A percentile compares a stretch with the other conserved stretches of the same genome.
Conservation (phyloP, 35 echinoderm and acorn worm genomes). For the Patiria miniata region DNA sequence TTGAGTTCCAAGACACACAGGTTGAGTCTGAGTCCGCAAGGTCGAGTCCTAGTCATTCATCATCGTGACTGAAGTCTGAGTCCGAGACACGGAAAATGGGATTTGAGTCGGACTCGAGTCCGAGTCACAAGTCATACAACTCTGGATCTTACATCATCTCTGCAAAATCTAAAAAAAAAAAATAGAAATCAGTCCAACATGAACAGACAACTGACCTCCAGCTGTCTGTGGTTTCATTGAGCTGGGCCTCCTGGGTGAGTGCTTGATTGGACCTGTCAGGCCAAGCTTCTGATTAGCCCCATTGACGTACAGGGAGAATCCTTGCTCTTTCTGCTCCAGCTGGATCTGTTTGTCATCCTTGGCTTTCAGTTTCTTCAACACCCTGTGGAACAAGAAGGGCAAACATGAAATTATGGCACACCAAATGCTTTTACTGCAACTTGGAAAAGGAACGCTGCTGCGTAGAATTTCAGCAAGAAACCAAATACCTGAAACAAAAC, state of each 20-base stretch:
- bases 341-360: slow-evolving; percentile 96
- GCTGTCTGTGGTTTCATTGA: slow-evolving; percentile 88
- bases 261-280: slow-evolving; percentile 26
- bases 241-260: slow-evolving; percentile 74
- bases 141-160: no score
- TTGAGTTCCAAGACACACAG: no score
- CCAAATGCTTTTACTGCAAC: neutral
- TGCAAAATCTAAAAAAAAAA: neutral
- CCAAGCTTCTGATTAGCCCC: slow-evolving; percentile 68
- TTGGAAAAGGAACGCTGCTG: neutral
- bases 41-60: no score
- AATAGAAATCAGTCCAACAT: neutral
- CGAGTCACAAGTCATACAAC: no score
- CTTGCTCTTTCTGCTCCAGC: slow-evolving; percentile 86
- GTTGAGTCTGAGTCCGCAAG: no score
- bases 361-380: slow-evolving; percentile 84
- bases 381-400: slow-evolving; percentile 31
- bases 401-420: neutral
- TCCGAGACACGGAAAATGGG: no score
- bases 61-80: no score
- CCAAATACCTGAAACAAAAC: neutral
- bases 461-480: neutral
- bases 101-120: no score
- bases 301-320: slow-evolving; percentile 94
- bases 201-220: slow-evolving; percentile 73